A percentile compares a stretch with the other conserved stretches of the same genome.
Evolutionary conservation across 2,113 vertebrate genomes (phyloP).

Genomic region (Cricetomys ansorgei): DNA sequence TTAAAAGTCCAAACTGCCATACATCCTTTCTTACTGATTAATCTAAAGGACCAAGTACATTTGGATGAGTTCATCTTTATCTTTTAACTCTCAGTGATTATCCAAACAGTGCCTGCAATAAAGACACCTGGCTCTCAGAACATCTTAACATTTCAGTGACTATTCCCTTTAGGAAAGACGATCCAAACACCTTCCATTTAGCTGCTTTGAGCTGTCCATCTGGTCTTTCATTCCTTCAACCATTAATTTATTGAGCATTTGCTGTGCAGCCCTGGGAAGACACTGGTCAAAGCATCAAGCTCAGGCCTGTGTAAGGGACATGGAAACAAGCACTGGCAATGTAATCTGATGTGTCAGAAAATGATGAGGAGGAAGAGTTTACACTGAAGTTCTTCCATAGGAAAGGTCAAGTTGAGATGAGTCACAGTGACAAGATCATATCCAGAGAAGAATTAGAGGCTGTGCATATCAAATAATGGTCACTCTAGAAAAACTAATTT

Average conservation of each 20-base stretch:
- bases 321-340: neutral
- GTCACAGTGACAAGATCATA: rapidly evolving
- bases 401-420: neutral
- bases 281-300: neutral
- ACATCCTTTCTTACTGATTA: neutral
- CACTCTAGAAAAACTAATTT: neutral
- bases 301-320: neutral
- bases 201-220: neutral
- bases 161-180: neutral
- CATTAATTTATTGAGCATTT: neutral
- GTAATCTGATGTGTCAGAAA: neutral
- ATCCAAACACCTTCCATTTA: neutral
- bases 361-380: neutral
- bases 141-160: neutral
- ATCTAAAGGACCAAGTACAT: neutral
- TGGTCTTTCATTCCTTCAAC: neutral
- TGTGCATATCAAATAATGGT: neutral
- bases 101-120: neutral
- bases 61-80: neutral
- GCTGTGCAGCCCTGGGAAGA: neutral
- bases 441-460: neutral
- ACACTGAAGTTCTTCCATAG: neutral
- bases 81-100: slow-evolving; percentile 19
- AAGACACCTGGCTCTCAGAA: slow-evolving; percentile 19
- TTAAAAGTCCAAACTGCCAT: slow-evolving; percentile 42